These are phyloP conservation scores for Hycleus phaleratus DNA, from an alignment of 1,140 invertebrate species.

Conservation along the genomic window DNA sequence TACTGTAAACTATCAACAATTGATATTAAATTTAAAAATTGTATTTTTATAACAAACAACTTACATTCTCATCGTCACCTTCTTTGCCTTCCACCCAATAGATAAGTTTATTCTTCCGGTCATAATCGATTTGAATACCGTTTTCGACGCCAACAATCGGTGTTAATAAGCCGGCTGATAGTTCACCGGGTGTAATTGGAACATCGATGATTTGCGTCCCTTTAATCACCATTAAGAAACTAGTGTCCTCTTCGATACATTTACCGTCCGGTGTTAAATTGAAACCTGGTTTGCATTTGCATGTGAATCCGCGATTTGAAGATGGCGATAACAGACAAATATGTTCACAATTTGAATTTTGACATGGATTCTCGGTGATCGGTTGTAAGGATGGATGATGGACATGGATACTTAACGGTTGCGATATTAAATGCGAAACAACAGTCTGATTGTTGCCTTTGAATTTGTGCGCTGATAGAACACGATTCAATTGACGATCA, in stretches of 20 bases:
- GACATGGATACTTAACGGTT: constrained; percentile 89
- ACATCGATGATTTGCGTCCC: constrained; percentile 83
- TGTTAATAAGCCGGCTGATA: constrained; percentile 67
- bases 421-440: constrained; percentile 87
- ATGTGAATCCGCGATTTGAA: constrained; percentile 63
- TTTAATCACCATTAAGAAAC: constrained; percentile 87
- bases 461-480: constrained; percentile 85
- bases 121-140: constrained; percentile 86
- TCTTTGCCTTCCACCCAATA: constrained; percentile 78
- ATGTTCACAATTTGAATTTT: constrained; percentile 73
- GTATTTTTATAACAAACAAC: constrained; percentile 16
- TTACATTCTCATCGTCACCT: constrained; percentile 61
- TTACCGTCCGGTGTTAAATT: constrained; percentile 58
- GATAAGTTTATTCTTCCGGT: constrained; percentile 70
- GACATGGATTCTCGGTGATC: constrained; percentile 74
- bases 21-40: background rate
- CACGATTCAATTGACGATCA: constrained; percentile 84
- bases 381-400: constrained; percentile 92
- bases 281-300: constrained; percentile 87
- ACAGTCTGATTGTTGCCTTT: constrained; percentile 77
- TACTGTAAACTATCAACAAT: constrained; percentile 61
- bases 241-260: constrained; percentile 76
- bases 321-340: constrained; percentile 82
- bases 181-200: constrained; percentile 65
- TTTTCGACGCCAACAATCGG: constrained; percentile 87